Evolutionary conservation across 2,888 invertebrate genomes (phyloP), one percentile per base, ranked within the genome.

Genomic region (Drosophila niveifrons): DNA sequence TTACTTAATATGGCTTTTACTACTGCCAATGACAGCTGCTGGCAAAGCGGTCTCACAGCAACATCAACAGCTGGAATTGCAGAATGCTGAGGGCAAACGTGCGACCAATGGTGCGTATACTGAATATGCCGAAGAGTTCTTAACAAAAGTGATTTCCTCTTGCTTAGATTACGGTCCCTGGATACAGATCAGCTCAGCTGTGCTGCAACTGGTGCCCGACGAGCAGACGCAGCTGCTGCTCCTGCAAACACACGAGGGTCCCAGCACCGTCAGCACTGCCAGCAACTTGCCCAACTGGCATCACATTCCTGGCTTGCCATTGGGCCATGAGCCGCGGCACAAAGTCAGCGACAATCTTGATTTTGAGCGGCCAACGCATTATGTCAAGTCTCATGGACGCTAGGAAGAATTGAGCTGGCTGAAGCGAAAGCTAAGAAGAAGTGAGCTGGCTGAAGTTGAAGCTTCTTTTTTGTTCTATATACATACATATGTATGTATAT

Each of bases 171-270:
- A 75, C 55, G 88, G 85, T 3, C 81, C 89, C 0, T 66, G 84
- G 0, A 69, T 86, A 43, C 87, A 83, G 15, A 84, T 90, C 1
- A 90, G 75, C 18, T 90, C 90, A 0, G 77, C 81, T 0, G 75
- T 90, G 8, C 56, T 90, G 10, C 84, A 90, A 4, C 65, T 89
- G 18, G 53, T 69, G 9, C 50, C 66, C 0, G 58, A 68, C 9
- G 61, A 74, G 9, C 74, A 66, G 23, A 52, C 65, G 0, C 78
- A 78, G n/a, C 4, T 83, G 55, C 36, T 83, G 23, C 48, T 88
- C 15, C 9, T 77, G 28, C 64, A 82, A 3, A 31, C 57, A 0
- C 57, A 57, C 2, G 63, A 58, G 17, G 28, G 9, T 23, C 23
- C 23, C 29, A 23, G 57, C 3, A 31, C 15, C 34, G 34, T 10